Evolutionary conservation across 2,888 invertebrate species (phyloP), one percentile per base, ranked within the genome.

Genomic region (Agrochola litura): DNA sequence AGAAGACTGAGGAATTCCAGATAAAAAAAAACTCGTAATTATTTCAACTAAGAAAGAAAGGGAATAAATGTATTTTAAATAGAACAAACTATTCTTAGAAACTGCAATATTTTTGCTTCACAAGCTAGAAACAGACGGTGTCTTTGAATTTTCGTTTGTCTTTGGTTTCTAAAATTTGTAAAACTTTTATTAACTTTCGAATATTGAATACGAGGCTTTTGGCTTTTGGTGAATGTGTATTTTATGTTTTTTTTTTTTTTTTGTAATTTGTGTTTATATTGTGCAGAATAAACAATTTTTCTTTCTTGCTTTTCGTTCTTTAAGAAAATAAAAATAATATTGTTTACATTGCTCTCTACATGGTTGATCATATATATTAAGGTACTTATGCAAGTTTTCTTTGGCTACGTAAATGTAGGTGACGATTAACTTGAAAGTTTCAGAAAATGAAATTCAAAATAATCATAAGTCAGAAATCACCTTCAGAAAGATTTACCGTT

Each of bases 41-140:
- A 41, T 37, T 77, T 78, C 58, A 16, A 71, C 16, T 60, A 60
- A 66, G 65, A 64, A 12, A 2, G 12, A 3, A 2, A 76, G 5
- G 37, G 16, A 56, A 41, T 37, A 0, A 49, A 52, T 41, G 0
- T 4, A 16, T 43, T 69, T 65, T 43, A 52, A 37, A 58, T 37
- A 10, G 0, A 70, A 12, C 6, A 19, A 52, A 56, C 0, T n/a
- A 22, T 66, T 77, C 43, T 60, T 19, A n/a, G 58, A 54, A 65
- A 6, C 14, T 60, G 49, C 2, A 43, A 58, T 64, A 22, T 61
- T 43, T 77, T 76, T 67, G 46, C 63, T 41, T 9, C 37, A 22
- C 22, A 16, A 67, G 25, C 76, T 67, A 30, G 25, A 30, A 61
- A 1, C 9, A 61, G 4, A 30, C 43, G 2, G 25, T 12, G 30